A percentile compares a stretch with the other conserved stretches of the same genome.
Conservation (phyloP, 1,140 invertebrate species). For the Listronotus bonariensis region DNA sequence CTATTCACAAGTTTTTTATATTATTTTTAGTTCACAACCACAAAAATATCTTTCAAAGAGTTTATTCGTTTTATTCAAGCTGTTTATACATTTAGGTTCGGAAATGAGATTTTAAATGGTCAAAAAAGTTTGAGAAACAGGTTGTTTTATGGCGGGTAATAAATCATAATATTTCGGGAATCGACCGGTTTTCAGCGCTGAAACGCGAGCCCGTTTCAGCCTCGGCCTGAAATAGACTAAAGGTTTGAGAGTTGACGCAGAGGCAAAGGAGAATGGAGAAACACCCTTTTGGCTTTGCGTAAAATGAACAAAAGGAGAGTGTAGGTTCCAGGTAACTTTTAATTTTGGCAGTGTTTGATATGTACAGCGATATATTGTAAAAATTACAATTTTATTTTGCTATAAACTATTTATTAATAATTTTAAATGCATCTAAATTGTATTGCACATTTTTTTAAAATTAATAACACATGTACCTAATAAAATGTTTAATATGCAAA, state of each 20-base stretch:
- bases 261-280: slow-evolving; percentile 33
- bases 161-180: slow-evolving; percentile 35
- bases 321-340: slow-evolving; percentile 15
- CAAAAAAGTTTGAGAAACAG: slow-evolving; percentile 15
- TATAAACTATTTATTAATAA: too few relatives aligned
- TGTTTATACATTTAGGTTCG: slow-evolving; percentile 9
- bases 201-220: slow-evolving; percentile 18
- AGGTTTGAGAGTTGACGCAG: slow-evolving; percentile 33
- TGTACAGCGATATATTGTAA: too few relatives aligned
- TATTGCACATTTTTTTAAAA: too few relatives aligned
- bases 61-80: not conserved
- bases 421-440: too few relatives aligned
- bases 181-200: slow-evolving; percentile 22
- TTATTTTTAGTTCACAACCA: slow-evolving; percentile 9
- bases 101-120: not conserved
- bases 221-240: slow-evolving; percentile 34
- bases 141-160: slow-evolving; percentile 30
- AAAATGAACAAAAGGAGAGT: slow-evolving; percentile 19
- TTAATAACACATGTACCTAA: too few relatives aligned
- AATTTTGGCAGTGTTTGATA: too few relatives aligned
- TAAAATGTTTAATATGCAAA: too few relatives aligned
- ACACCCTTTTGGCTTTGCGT: slow-evolving; percentile 32
- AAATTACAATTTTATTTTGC: too few relatives aligned
- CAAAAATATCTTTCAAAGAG: not conserved
- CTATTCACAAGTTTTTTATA: slow-evolving; percentile 17